A percentile compares a stretch with the other conserved stretches of the same genome.
These are phyloP conservation scores for Schrankia costaestrigalis DNA, from an alignment of 2,888 invertebrate genomes.

Conservation along the genomic window DNA sequence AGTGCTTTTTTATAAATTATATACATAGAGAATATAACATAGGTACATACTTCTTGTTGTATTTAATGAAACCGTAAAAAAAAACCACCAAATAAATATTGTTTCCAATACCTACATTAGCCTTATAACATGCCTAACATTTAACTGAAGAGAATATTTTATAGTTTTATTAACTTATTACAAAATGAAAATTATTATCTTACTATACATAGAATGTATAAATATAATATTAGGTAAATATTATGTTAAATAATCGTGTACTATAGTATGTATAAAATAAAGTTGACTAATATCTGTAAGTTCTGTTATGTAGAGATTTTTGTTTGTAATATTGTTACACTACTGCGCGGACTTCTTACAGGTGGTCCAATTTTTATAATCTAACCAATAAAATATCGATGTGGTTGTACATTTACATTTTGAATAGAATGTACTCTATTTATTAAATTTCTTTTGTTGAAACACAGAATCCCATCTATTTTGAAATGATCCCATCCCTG, in stretches of 20 bases:
- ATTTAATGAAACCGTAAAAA: constrained; percentile 59
- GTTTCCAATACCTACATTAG: constrained; percentile 77
- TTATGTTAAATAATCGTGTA: constrained; percentile 78
- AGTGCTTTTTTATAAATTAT: constrained; percentile 69
- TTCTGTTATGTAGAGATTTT: constrained; percentile 81
- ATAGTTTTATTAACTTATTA: constrained; percentile 81
- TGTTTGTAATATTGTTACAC: constrained; percentile 80
- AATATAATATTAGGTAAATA: constrained; percentile 70
- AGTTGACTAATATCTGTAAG: constrained; percentile 80
- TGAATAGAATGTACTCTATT: constrained; percentile 78
- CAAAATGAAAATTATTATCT: constrained; percentile 75
- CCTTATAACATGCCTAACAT: constrained; percentile 77
- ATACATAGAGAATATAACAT: constrained; percentile 39
- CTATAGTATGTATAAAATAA: constrained; percentile 78
- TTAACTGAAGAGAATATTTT: constrained; percentile 78
- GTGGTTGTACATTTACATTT: constrained; percentile 81
- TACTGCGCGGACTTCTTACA: constrained; percentile 73
- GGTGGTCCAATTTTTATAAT: constrained; percentile 80
- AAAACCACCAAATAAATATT: constrained; percentile 80
- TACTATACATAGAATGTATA: constrained; percentile 78
- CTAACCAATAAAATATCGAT: constrained; percentile 81
- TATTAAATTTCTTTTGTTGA: constrained; percentile 76
- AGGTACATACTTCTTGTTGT: constrained; percentile 59
- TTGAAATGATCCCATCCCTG: too few species aligned
- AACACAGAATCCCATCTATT: constrained; percentile 57